Percentiles rank a stretch among this genome's conserved stretches.
These are phyloP conservation scores for Bombus waltoni DNA, from an alignment of 1,140 invertebrate genomes.

Conservation along the genomic window DNA sequence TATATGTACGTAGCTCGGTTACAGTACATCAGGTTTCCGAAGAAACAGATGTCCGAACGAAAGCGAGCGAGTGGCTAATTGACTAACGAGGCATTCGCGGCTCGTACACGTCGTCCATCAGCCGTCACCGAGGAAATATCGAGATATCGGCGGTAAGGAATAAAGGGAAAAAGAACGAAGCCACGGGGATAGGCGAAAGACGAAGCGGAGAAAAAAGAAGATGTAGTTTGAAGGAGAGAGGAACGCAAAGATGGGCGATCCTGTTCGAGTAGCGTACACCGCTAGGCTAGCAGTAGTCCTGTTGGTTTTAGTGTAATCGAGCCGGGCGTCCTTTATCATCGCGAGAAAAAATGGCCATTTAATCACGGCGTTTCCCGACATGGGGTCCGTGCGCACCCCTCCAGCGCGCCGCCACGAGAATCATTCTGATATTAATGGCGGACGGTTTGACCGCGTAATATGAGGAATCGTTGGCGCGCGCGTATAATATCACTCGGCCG, in stretches of 20 bases:
- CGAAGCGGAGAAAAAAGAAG: background rate
- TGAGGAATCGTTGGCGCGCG: conserved; percentile 60
- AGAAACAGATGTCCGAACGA: conserved; percentile 37
- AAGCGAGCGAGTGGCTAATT: conserved; percentile 51
- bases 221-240: background rate
- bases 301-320: conserved; percentile 59
- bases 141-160: conserved; percentile 12
- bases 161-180: background rate
- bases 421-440: conserved; percentile 57
- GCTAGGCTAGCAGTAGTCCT: conserved; percentile 23
- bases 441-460: conserved; percentile 59
- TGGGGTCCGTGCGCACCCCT: conserved; percentile 56
- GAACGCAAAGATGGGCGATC: background rate
- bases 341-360: conserved; percentile 58
- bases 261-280: conserved; percentile 18
- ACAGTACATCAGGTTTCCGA: background rate
- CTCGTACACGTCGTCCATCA: conserved; percentile 51
- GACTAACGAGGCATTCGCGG: conserved; percentile 54
- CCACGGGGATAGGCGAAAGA: background rate
- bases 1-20: background rate
- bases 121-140: conserved; percentile 50
- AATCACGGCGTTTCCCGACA: conserved; percentile 61
- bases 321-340: conserved; percentile 53
- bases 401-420: conserved; percentile 30
- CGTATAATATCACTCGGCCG: conserved; percentile 59